phyloP scores from a whole-genome alignment of 2,797 vertebrate species.

The Macropus fuliginosus region DNA sequence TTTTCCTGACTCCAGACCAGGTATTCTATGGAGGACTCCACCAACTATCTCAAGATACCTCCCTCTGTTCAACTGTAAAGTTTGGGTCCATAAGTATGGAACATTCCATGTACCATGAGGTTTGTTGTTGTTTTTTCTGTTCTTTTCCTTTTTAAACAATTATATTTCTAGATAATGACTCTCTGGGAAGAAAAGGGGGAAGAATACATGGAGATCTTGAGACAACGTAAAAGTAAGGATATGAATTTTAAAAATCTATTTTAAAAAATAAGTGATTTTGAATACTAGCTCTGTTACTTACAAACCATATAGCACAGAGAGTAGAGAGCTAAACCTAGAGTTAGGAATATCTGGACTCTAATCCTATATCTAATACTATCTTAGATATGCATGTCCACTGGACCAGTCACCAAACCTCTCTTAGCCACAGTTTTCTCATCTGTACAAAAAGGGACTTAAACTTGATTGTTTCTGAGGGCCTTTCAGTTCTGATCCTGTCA shows the following conservation, averaged over 20 bases:
- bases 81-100: background rate
- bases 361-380: background rate
- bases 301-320: too few species aligned
- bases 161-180: background rate
- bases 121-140: background rate
- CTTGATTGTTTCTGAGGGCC: background rate
- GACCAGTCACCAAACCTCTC: background rate
- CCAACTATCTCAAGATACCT: background rate
- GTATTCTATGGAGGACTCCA: background rate
- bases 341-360: background rate
- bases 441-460: background rate
- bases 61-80: background rate
- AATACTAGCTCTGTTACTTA: background rate
- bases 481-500: background rate
- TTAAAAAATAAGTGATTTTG: background rate
- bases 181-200: background rate
- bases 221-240: too few species aligned
- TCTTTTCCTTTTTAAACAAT: background rate
- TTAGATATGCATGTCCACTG: background rate
- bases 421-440: background rate
- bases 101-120: background rate
- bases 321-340: background rate
- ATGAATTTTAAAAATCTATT: background rate
- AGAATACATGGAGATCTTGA: background rate
- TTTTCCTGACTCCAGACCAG: background rate